Percentiles rank a stretch among this genome's conserved stretches.
Conservation (phyloP, 37 sponge, comb jelly and placozoan species). For the Aplysina aerophoba region DNA sequence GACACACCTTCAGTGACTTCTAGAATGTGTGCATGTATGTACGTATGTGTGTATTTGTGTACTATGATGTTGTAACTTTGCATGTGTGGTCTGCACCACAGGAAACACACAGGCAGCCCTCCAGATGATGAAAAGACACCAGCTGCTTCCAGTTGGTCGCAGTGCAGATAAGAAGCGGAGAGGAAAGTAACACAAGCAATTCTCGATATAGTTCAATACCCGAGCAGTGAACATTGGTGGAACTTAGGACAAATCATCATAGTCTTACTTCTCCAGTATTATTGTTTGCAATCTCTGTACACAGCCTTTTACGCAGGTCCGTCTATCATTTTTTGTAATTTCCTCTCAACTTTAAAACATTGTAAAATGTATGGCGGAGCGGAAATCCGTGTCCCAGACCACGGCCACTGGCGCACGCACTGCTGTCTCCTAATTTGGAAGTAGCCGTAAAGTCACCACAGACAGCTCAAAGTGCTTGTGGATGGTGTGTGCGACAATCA, state of each 20-base stretch:
- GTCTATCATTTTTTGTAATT: no score
- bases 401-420: background rate
- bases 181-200: background rate
- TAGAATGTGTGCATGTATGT: background rate
- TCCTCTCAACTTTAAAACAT: no score
- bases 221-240: no score
- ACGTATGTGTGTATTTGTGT: background rate
- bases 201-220: no score
- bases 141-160: conserved; percentile 28
- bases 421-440: background rate
- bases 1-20: no score
- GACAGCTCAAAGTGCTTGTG: background rate
- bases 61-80: background rate
- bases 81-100: background rate
- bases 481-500: background rate
- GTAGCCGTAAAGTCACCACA: background rate
- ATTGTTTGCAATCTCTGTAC: no score
- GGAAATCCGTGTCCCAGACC: background rate
- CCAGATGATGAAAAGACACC: conserved; percentile 56
- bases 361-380: no score
- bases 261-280: no score
- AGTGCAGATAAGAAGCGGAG: conserved; percentile 25
- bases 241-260: no score
- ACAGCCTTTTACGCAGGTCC: no score
- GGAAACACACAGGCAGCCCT: conserved; percentile 65